Evolutionary conservation across 2,113 vertebrate genomes (phyloP).

Genomic region (Eira barbara): DNA sequence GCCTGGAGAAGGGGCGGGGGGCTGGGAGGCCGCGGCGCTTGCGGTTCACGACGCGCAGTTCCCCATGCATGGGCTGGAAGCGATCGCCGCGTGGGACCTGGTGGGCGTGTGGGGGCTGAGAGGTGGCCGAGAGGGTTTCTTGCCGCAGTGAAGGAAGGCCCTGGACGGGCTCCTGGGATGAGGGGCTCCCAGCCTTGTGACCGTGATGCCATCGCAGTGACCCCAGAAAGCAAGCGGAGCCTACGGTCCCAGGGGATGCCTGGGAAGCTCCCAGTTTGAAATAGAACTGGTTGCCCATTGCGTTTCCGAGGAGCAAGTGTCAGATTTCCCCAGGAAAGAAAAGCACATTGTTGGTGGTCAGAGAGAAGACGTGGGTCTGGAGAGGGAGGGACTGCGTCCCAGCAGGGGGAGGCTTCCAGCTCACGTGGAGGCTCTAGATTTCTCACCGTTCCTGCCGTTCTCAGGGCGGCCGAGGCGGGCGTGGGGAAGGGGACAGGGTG

Average conservation of each 20-base stretch:
- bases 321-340: neutral
- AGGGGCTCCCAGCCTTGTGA: neutral
- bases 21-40: fast-evolving
- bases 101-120: fast-evolving
- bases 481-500: constrained; percentile 73
- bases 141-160: neutral
- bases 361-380: neutral
- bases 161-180: no score
- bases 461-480: constrained; percentile 60
- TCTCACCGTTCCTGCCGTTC: constrained; percentile 52
- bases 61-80: neutral
- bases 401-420: neutral
- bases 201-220: fast-evolving
- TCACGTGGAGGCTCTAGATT: constrained; percentile 60
- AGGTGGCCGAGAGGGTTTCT: fast-evolving
- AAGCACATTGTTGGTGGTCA: neutral
- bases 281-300: no score
- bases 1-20: neutral
- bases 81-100: fast-evolving
- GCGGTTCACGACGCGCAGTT: neutral
- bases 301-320: neutral
- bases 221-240: neutral
- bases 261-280: neutral
- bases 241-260: neutral
- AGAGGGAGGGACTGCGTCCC: fast-evolving